Evolutionary conservation across 2,888 invertebrate genomes (phyloP).

Genomic region (Lottia gigantea): DNA sequence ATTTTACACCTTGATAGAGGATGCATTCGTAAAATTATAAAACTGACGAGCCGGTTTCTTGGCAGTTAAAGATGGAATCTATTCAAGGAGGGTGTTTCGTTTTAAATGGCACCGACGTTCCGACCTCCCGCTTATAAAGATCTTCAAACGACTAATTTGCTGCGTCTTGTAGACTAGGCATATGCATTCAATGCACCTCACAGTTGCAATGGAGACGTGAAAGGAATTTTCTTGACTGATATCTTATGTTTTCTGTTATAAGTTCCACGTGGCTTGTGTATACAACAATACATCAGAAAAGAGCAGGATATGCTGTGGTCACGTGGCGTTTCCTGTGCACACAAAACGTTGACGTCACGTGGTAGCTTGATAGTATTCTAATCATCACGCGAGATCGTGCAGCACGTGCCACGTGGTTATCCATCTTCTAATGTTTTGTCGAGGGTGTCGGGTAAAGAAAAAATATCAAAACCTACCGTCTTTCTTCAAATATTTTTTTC

Average conservation of each 20-base stretch:
- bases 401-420: slow-evolving; percentile 9
- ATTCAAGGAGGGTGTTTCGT: too few relatives aligned
- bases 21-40: too few relatives aligned
- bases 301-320: background rate
- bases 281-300: background rate
- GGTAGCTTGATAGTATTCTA: background rate
- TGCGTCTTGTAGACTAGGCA: too few relatives aligned
- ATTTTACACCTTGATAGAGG: too few relatives aligned
- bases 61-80: too few relatives aligned
- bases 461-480: background rate
- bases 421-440: slow-evolving; percentile 8
- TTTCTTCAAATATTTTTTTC: too few relatives aligned
- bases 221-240: background rate
- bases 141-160: too few relatives aligned
- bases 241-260: background rate
- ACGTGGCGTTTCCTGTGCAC: slow-evolving; percentile 6
- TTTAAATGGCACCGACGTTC: too few relatives aligned
- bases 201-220: too few relatives aligned
- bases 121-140: too few relatives aligned
- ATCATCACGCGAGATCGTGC: slow-evolving; percentile 7
- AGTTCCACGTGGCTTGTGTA: background rate
- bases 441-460: background rate
- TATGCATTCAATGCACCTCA: too few relatives aligned
- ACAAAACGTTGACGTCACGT: slow-evolving; percentile 10
- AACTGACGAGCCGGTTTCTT: too few relatives aligned